Conservation (phyloP, 2,888 invertebrate species). For the Lamellibrachia columna region DNA sequence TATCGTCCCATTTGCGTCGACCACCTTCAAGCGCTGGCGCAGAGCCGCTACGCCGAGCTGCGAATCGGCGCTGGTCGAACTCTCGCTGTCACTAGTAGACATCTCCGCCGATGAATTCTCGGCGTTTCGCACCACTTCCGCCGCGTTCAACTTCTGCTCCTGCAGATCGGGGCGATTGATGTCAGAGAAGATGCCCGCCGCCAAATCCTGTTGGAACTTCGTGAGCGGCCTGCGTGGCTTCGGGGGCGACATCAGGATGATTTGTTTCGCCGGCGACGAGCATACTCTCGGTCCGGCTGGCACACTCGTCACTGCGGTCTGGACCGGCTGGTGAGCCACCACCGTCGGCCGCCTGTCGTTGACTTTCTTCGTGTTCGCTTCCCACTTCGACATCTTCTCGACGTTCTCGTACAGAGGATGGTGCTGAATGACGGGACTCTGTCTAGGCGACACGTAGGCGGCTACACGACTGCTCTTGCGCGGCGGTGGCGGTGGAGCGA, state of each 20-base stretch:
- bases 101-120: not conserved
- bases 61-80: constrained; percentile 32
- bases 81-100: constrained; percentile 31
- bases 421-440: not conserved
- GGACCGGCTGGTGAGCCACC: not conserved
- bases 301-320: not conserved
- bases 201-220: constrained; percentile 50
- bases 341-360: not conserved
- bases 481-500: constrained; percentile 61
- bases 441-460: not conserved
- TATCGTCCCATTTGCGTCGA: not conserved
- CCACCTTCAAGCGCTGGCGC: not conserved
- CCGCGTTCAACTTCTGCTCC: constrained; percentile 39
- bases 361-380: not conserved
- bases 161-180: constrained; percentile 50
- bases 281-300: not conserved
- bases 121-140: constrained; percentile 27
- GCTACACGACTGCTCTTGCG: constrained; percentile 44
- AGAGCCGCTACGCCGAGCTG: constrained; percentile 14
- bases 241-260: constrained; percentile 6
- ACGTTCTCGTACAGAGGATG: constrained; percentile 7
- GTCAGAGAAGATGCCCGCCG: constrained; percentile 49
- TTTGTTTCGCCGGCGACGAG: not conserved
- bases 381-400: not conserved
- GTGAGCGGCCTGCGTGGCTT: constrained; percentile 38